Conservation (phyloP, 2,797 vertebrate species). For the Microctenopoma stevenorrisi region DNA sequence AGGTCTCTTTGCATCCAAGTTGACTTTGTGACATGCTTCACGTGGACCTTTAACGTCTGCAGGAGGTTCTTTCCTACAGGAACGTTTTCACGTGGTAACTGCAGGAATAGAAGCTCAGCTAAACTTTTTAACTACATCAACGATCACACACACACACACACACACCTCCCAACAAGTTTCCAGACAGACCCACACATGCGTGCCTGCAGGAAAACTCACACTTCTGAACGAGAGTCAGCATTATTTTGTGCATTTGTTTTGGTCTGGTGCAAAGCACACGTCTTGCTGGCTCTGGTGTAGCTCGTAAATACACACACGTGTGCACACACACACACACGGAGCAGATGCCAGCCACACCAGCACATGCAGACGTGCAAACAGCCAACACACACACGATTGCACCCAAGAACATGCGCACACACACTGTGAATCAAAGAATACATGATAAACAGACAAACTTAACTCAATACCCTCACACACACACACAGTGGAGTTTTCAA, state of each 20-base stretch:
- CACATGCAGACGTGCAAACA: slow-evolving; percentile 48
- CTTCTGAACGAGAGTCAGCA: slow-evolving; percentile 69
- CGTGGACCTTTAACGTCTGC: too few species aligned
- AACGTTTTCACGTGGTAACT: too few species aligned
- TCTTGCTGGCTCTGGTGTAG: slow-evolving; percentile 67
- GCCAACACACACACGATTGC: slow-evolving; percentile 15
- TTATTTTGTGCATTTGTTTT: slow-evolving; percentile 79
- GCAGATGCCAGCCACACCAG: slow-evolving; percentile 43
- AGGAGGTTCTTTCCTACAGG: too few species aligned
- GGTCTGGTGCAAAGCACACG: slow-evolving; percentile 77
- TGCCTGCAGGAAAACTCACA: slow-evolving; percentile 45
- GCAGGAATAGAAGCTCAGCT: too few species aligned
- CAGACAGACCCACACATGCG: slow-evolving; percentile 59
- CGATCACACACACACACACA: slow-evolving; percentile 31
- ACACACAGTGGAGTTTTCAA: slow-evolving; percentile 44
- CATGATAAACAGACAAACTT: slow-evolving; percentile 28
- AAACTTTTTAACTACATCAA: too few species aligned
- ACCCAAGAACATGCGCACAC: slow-evolving; percentile 9
- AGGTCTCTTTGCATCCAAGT: neutral
- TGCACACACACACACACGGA: slow-evolving; percentile 34
- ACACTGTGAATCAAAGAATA: slow-evolving; percentile 12
- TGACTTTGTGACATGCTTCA: neutral
- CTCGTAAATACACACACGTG: slow-evolving; percentile 55
- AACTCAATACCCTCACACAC: slow-evolving; percentile 10
- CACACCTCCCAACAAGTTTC: slow-evolving; percentile 65